Evolutionary conservation across 2,113 vertebrate species (phyloP).

Genomic region (Plecturocebus donacophilus): DNA sequence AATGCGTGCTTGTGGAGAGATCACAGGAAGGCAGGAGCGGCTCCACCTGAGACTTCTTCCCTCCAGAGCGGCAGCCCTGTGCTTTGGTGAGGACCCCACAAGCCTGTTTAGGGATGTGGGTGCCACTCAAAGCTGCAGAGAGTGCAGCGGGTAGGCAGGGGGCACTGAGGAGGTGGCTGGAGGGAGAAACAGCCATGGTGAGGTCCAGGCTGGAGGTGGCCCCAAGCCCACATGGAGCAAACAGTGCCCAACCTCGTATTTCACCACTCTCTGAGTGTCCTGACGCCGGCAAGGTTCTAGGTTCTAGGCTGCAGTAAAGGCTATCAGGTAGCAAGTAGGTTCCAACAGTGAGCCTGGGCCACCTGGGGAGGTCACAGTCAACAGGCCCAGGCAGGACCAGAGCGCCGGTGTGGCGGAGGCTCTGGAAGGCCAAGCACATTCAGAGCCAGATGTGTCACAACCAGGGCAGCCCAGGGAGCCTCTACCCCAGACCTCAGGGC

Average conservation of each 20-base stretch:
- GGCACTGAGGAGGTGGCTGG: not conserved
- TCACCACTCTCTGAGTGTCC: not conserved
- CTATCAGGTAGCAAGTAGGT: not conserved
- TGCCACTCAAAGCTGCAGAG: not conserved
- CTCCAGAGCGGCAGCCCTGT: not conserved
- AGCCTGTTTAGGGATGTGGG: too few species aligned
- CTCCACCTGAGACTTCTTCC: not conserved
- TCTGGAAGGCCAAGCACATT: not conserved
- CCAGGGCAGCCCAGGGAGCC: too few species aligned
- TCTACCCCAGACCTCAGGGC: not conserved
- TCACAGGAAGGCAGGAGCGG: not conserved
- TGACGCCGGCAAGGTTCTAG: accelerated
- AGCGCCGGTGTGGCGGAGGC: accelerated
- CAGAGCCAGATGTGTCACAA: too few species aligned
- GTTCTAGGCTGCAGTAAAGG: not conserved
- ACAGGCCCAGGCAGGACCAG: not conserved
- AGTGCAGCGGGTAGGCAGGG: not conserved
- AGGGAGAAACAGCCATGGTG: accelerated
- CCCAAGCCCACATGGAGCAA: accelerated
- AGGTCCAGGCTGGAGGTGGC: too few species aligned
- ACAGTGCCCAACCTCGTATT: accelerated
- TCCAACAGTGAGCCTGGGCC: not conserved
- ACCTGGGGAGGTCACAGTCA: not conserved
- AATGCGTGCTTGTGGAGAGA: not conserved
- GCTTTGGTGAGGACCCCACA: accelerated